Base-by-base conservation (phyloP, 2,888 invertebrate species). In the Hyppa rectilinea region DNA sequence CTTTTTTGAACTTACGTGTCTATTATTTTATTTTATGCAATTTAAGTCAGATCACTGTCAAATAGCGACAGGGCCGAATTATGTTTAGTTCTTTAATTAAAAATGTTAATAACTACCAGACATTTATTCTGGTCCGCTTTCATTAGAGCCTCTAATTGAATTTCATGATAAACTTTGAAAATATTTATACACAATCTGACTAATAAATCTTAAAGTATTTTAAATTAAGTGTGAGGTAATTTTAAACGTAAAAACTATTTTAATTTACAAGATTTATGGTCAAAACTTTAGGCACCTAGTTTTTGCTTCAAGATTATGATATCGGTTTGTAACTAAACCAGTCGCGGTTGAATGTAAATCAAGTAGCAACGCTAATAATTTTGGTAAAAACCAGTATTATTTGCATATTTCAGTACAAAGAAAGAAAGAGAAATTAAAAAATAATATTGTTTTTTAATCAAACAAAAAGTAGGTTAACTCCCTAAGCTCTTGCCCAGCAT, bases 121-220 rank as follows among this genome's bases (percentile, higher is more conserved):
- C 71, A 75, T 71, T 65, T 59, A 75, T 78, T 70, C 53, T 53
- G 63, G 56, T 53, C 38, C 26, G 29, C 31, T 70, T 78, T 75
- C 55, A 81, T 80, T 66, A 80, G 4, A 36, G 43, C 50, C 45
- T 63, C 56, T 70, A 70, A 81, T 63, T 70, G 68, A 79, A 68
- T 58, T 79, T 78, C 38, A 59, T 53, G 49, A 52, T 70, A 56
- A 71, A 67, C 53, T 69, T 77, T 53, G 29, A 52, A 58, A 67
- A 70, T 62, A 43, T 43, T 67, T 58, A 62, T 47, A 49, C 23
- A 50, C 60, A 45, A 65, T 17, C 58, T 65, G 50, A 62, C 29
- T 40, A 53, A 71, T 73, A 62, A 50, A 70, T 65, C 49, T 40
- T 55, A 9, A 47, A 67, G 53, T 65, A 40, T n/a, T 55, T 55